Conservation (phyloP, 2,797 vertebrate species). For the Phalloptychus januarius region DNA sequence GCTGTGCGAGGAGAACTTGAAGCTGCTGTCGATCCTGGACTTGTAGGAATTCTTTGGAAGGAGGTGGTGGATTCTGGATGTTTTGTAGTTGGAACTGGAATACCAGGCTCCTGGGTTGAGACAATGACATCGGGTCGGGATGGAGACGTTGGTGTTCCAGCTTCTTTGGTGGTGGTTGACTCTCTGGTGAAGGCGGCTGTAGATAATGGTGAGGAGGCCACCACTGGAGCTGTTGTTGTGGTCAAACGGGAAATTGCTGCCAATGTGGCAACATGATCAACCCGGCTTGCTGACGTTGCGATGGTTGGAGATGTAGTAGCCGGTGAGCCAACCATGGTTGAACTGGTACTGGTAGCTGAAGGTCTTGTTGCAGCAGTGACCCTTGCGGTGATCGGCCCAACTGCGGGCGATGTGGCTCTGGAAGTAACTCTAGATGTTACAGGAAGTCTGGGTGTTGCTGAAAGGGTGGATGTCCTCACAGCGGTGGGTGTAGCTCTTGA, state of each 20-base stretch:
- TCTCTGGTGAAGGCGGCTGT: slow-evolving; percentile 29
- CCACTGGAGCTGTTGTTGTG: slow-evolving; percentile 1
- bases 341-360: slow-evolving; percentile 19
- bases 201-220: slow-evolving; percentile 26
- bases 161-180: slow-evolving; percentile 36
- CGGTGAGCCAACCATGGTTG: slow-evolving; percentile 18
- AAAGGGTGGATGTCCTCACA: slow-evolving; percentile 21
- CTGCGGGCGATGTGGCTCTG: slow-evolving; percentile 32
- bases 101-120: slow-evolving; percentile 24
- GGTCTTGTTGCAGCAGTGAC: slow-evolving; percentile 49
- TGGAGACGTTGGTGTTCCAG: background rate
- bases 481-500: slow-evolving; percentile 32
- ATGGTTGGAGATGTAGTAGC: slow-evolving; percentile 24
- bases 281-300: slow-evolving; percentile 25
- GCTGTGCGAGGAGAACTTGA: slow-evolving; percentile 11
- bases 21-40: slow-evolving; percentile 16
- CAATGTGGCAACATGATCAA: slow-evolving; percentile 7
- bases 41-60: slow-evolving; percentile 11
- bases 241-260: slow-evolving; percentile 3
- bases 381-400: slow-evolving; percentile 37
- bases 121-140: slow-evolving; percentile 13
- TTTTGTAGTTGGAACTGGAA: background rate
- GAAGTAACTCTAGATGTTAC: slow-evolving; percentile 58
- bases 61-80: slow-evolving; percentile 17
- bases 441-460: slow-evolving; percentile 51